Base-by-base conservation (phyloP, 1,140 invertebrate genomes). In the Grapholita molesta region DNA sequence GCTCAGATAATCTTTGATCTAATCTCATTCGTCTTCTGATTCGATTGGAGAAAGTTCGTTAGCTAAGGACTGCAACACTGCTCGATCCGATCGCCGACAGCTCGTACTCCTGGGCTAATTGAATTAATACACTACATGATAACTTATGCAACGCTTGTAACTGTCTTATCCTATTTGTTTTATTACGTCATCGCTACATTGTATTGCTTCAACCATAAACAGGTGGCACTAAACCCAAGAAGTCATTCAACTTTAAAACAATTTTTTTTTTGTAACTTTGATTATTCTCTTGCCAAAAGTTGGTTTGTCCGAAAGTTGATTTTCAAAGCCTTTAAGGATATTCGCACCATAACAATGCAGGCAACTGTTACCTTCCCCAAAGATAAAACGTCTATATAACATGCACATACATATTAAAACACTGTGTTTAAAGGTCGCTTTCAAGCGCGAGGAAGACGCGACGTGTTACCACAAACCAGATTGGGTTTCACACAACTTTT, bases 41-140 rank as follows among this genome's bases (percentile, higher is more conserved):
- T 84, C 78, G 69, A 78, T 78, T 64, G 73, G 88, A 84, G 88
- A 89, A 89, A 90, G 86, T 83, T 75, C 12, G 66, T 73, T 76
- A 71, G 69, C 66, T 67, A 72, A 77, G 72, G 67, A 68, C 75
- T 74, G 52, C 2, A 32, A 65, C 61, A 68, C 52, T 18, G 42
- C 42, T 48, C 18, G 15, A n/a, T 42, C n/a, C 12, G 12, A 42
- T 42, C 38, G 18, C 42, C 42, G 42, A 48, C 42, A 48, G 18
- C 42, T 48, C 15, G 15, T n/a, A 61, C 55, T 57, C 53, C 25
- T 30, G 5, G 8, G n/a, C n/a, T 61, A 57, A 57, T 28, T 57
- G 53, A 21, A 48, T 48, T 48, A 48, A 48, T 48, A 48, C 42
- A 15, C 42, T 48, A 48, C 42, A 48, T 48, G 42, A 48, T 48